Evolutionary conservation across 1,140 invertebrate species (phyloP), one percentile per base, ranked within the genome.

Genomic region (Ceratoteleas bidentatus): DNA sequence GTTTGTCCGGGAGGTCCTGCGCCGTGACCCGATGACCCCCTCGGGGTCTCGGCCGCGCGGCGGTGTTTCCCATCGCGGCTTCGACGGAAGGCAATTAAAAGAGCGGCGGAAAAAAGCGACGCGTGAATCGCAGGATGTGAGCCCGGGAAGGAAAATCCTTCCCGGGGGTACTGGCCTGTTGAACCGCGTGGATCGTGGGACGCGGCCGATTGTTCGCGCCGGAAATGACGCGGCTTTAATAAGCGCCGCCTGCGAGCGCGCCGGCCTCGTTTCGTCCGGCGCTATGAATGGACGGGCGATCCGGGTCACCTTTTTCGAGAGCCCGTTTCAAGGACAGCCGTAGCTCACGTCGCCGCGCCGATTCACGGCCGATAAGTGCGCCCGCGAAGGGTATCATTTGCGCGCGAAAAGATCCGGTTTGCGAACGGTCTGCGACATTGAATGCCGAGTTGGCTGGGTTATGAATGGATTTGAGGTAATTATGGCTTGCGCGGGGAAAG

Each of bases 121-220:
- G 76, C 62, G 33, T 87, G 86, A 87, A 87, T 87, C 80, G 81
- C 87, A 87, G 87, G 87, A 87, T 86, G 87, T 87, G 87, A 87
- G 70, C 75, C 76, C 57, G 70, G 65, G 24, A 68, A 72, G 58
- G 47, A 81, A 73, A 76, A 74, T 53, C 34, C n/a, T n/a, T n/a
- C n/a, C 62, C 65, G 36, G 15, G 68, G 68, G 24, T 77, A 66
- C 74, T 36, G 62, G 77, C 8, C 33, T 57, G 58, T 64, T 69
- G 57, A 65, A 70, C 58, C 36, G 36, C 36, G 65, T 36, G 65
- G 72, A 70, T 72, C 84, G 85, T 85, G 84, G 79, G 83, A 84
- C 66, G 56, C 68, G 54, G 68, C 14, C 78, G 70, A 86, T 86
- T 86, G 83, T 86, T 83, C 24, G 61, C 64, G 61, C 38, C 79